A percentile compares a stretch with the other conserved stretches of the same genome.
Evolutionary conservation across 37 sponge, comb jelly and placozoan genomes (phyloP).

Genomic region (Axinella damicornis): DNA sequence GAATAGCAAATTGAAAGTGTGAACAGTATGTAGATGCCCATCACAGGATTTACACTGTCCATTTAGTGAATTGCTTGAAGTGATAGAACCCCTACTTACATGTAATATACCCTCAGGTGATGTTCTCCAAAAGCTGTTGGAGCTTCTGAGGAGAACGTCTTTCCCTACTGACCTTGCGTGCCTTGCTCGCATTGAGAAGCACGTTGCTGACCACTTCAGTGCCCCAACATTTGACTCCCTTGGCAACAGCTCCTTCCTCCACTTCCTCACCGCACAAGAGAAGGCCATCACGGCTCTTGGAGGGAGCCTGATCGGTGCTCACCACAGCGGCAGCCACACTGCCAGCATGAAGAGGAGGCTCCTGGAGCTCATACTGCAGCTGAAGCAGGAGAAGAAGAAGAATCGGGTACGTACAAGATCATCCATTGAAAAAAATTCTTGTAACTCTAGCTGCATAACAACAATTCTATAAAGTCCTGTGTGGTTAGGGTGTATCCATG

Average conservation of each 20-base stretch:
- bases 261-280: slow-evolving; percentile 33
- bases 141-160: slow-evolving; percentile 11
- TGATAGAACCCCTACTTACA: too few species aligned
- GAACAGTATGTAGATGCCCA: too few species aligned
- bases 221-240: slow-evolving; percentile 32
- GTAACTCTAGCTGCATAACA: too few species aligned
- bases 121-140: slow-evolving; percentile 8
- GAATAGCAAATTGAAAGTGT: too few species aligned
- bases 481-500: too few species aligned
- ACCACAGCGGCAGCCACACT: not conserved
- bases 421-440: too few species aligned
- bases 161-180: slow-evolving; percentile 45
- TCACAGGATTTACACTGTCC: too few species aligned
- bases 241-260: slow-evolving; percentile 56
- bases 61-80: too few species aligned
- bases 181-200: slow-evolving; percentile 35
- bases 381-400: not conserved
- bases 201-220: slow-evolving; percentile 11
- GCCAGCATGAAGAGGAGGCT: slow-evolving; percentile 2
- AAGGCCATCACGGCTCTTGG: slow-evolving; percentile 8
- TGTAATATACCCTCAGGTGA: slow-evolving; percentile 49
- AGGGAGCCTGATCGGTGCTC: slow-evolving; percentile 12
- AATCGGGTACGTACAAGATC: not conserved
- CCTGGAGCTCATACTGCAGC: not conserved
- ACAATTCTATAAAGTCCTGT: too few species aligned